A percentile compares a stretch with the other conserved stretches of the same genome.
Evolutionary conservation across 2,797 vertebrate genomes (phyloP).

Genomic region (Alauda arvensis): DNA sequence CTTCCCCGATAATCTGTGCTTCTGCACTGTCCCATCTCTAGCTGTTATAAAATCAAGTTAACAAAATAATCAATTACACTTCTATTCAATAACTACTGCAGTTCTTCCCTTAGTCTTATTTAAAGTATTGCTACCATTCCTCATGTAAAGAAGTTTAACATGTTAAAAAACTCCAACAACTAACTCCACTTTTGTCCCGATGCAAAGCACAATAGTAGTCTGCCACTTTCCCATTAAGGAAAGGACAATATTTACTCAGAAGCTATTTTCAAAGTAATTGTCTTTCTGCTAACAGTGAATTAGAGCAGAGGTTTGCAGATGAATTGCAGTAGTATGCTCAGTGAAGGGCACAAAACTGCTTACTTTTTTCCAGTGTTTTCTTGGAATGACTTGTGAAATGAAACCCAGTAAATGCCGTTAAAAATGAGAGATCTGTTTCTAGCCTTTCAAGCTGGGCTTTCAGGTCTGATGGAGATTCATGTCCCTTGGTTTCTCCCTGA

Average conservation of each 20-base stretch:
- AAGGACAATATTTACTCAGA: background rate
- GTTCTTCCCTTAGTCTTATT: background rate
- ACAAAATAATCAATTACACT: background rate
- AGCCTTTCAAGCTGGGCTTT: conserved; percentile 71
- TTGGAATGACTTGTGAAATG: conserved; percentile 73
- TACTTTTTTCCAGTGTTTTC: conserved; percentile 78
- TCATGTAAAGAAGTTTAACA: background rate
- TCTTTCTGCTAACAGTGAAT: background rate
- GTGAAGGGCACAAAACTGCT: conserved; percentile 4
- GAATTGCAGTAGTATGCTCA: background rate
- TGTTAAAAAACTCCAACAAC: background rate
- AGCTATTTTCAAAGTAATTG: background rate
- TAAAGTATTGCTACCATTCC: background rate
- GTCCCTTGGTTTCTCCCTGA: background rate
- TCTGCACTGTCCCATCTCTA: conserved; percentile 63
- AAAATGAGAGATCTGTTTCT: conserved; percentile 73
- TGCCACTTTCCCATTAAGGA: background rate
- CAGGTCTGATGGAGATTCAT: conserved; percentile 32
- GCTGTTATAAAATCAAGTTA: conserved; percentile 58
- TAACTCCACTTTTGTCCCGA: background rate
- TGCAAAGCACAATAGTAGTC: background rate
- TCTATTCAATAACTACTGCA: background rate
- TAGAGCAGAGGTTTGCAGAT: background rate
- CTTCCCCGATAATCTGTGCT: conserved; percentile 74
- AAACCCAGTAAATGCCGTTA: conserved; percentile 79